These are phyloP conservation scores for Seison nebaliae DNA, from an alignment of 1,140 invertebrate genomes.

Conservation along the genomic window DNA sequence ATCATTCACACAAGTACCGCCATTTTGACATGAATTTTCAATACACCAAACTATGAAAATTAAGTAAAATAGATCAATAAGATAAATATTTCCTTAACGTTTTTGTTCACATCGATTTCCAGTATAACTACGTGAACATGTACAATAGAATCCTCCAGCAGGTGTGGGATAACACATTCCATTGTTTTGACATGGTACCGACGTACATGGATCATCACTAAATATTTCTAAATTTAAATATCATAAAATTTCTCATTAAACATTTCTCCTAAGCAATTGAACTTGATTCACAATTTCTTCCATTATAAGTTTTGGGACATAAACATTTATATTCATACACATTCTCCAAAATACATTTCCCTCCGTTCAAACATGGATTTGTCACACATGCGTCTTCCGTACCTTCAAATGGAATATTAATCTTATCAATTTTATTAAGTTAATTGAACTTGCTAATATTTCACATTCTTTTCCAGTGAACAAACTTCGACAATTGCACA, in stretches of 20 bases:
- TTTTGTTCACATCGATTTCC: conserved; percentile 5
- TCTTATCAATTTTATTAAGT: too few species aligned
- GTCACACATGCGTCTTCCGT: conserved; percentile 47
- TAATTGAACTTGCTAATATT: too few species aligned
- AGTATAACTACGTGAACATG: conserved; percentile 1
- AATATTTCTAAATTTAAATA: too few species aligned
- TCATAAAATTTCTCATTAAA: too few species aligned
- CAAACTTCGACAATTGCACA: conserved; percentile 24
- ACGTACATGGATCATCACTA: conserved; percentile 4
- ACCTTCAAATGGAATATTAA: not conserved
- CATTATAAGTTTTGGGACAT: conserved; percentile 9
- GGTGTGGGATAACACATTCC: not conserved
- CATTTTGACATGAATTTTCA: conserved; percentile 16
- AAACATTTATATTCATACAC: conserved; percentile 30
- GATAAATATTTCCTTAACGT: conserved; percentile 18
- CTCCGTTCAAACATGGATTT: conserved; percentile 38
- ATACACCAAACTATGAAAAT: conserved; percentile 42
- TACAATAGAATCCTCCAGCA: conserved; percentile 31
- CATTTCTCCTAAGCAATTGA: too few species aligned
- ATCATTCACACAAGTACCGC: conserved; percentile 15
- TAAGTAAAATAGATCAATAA: conserved; percentile 16
- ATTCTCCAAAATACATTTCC: conserved; percentile 14
- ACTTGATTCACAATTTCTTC: conserved; percentile 11
- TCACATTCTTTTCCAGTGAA: conserved; percentile 16
- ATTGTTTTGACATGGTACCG: conserved; percentile 6